Conservation (phyloP, 2,888 invertebrate species). For the Scaptomyza flava region DNA sequence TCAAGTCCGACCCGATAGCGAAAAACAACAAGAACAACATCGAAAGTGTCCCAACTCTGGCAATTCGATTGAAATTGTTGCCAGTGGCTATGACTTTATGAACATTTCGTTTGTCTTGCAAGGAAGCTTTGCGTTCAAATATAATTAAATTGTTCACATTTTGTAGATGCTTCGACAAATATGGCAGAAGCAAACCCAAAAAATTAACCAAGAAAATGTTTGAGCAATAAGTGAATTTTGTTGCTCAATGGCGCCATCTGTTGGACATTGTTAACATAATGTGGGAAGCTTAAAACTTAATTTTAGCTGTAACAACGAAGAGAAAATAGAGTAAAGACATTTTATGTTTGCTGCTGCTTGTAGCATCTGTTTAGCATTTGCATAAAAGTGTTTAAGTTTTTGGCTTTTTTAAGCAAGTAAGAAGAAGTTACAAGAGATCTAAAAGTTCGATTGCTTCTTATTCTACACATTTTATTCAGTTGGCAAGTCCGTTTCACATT, state of each 20-base stretch:
- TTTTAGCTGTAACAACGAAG: not conserved
- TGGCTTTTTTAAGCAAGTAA: not conserved
- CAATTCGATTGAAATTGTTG: slow-evolving; percentile 79
- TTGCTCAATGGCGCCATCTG: slow-evolving; percentile 42
- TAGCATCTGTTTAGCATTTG: slow-evolving; percentile 37
- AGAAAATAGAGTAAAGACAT: not conserved
- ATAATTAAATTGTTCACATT: slow-evolving; percentile 75
- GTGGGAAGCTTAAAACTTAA: not conserved
- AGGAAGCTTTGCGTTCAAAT: slow-evolving; percentile 48
- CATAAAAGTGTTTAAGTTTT: not conserved
- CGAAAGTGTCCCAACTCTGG: slow-evolving; percentile 50
- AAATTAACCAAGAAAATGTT: slow-evolving; percentile 43
- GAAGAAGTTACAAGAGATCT: not conserved
- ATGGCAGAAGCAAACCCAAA: slow-evolving; percentile 1
- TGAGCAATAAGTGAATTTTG: slow-evolving; percentile 10
- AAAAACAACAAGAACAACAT: slow-evolving; percentile 31
- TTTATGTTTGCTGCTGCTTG: not conserved
- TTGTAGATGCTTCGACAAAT: slow-evolving; percentile 46
- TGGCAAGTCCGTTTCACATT: not conserved
- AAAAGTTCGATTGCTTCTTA: not conserved
- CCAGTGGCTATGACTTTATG: slow-evolving; percentile 75
- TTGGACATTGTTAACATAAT: not conserved
- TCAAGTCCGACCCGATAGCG: slow-evolving; percentile 54
- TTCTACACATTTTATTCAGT: not conserved
- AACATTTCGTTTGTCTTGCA: slow-evolving; percentile 63